Conservation (phyloP, 2,797 vertebrate species). For the Hypotaenidia okinawae region DNA sequence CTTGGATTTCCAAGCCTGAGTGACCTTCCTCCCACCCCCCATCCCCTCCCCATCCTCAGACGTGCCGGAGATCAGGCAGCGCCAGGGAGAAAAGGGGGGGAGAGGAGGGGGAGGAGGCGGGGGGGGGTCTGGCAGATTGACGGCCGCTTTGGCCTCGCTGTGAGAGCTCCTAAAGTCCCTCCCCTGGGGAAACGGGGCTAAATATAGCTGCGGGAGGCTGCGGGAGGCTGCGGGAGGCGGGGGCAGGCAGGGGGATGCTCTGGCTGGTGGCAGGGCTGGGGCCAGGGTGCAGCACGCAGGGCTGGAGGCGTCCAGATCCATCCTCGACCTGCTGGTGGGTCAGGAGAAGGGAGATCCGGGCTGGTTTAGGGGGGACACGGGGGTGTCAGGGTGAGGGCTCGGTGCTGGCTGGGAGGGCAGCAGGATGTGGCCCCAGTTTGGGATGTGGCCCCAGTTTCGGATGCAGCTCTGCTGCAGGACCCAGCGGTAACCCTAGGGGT, state of each 20-base stretch:
- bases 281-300: fast-evolving
- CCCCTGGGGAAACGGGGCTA: constrained; percentile 7
- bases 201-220: constrained; percentile 6
- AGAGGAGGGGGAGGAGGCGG: no score
- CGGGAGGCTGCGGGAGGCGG: background rate
- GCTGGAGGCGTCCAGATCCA: background rate
- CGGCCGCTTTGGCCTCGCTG: no score
- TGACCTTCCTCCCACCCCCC: no score
- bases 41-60: background rate
- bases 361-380: background rate
- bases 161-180: constrained; percentile 35
- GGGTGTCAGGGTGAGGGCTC: background rate
- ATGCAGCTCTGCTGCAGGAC: no score
- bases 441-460: no score
- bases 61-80: constrained; percentile 27
- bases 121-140: background rate
- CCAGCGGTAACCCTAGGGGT: fast-evolving
- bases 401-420: background rate
- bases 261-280: background rate
- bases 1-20: background rate
- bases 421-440: no score
- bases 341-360: background rate
- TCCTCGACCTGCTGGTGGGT: fast-evolving
- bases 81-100: background rate
- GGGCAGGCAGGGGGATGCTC: background rate